Evolutionary conservation across 2,888 invertebrate species (phyloP).

Genomic region (Lobophora halterata): DNA sequence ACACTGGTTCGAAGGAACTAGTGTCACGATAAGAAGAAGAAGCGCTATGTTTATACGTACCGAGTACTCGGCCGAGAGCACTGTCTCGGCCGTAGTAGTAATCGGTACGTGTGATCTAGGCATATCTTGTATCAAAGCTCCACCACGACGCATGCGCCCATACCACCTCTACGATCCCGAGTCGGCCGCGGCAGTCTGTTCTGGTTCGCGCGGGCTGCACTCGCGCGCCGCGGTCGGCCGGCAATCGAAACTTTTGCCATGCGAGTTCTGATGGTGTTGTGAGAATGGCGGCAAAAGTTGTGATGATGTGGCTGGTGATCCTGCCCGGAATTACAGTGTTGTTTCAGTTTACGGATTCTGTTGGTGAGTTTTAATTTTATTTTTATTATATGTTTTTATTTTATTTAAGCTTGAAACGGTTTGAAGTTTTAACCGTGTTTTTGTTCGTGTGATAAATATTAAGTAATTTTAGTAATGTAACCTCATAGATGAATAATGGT

Average conservation of each 20-base stretch:
- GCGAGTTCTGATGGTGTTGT: constrained; percentile 17
- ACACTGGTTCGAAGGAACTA: no score
- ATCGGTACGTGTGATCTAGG: no score
- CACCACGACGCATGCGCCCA: constrained; percentile 27
- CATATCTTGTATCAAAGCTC: no score
- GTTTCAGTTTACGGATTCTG: constrained; percentile 67
- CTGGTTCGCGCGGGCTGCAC: constrained; percentile 5
- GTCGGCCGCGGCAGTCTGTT: constrained; percentile 16
- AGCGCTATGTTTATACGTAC: no score
- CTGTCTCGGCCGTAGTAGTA: no score
- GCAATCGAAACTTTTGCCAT: constrained; percentile 30
- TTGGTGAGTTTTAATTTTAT: constrained; percentile 62
- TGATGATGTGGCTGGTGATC: constrained; percentile 62
- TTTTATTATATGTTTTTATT: constrained; percentile 1
- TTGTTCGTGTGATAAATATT: no score
- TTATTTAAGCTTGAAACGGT: not conserved
- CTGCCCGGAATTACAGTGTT: constrained; percentile 72
- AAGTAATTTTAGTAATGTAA: no score
- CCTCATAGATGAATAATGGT: no score
- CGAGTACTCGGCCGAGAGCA: no score
- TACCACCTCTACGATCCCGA: not conserved
- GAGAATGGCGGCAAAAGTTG: constrained; percentile 43
- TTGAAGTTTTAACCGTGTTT: not conserved
- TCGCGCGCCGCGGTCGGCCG: constrained; percentile 9
- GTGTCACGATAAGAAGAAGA: no score